A percentile compares a stretch with the other conserved stretches of the same genome.
These are phyloP conservation scores for Acanthis flammea DNA, from an alignment of 2,797 vertebrate genomes.

Conservation along the genomic window DNA sequence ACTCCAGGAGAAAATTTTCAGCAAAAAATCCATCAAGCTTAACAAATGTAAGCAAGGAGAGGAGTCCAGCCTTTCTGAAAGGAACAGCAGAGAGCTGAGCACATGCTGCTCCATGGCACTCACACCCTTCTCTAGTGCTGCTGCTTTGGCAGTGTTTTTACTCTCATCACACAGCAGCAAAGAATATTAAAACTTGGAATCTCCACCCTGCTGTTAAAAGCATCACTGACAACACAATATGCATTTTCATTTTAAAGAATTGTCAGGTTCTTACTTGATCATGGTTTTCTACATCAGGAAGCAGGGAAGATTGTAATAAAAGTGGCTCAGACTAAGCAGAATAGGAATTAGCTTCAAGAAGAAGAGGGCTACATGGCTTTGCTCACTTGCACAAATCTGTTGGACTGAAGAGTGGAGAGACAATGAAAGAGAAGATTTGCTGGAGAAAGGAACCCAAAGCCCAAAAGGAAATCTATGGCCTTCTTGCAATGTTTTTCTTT, in stretches of 20 bases:
- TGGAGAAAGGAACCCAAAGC: background rate
- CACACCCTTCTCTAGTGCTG: background rate
- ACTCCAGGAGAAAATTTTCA: background rate
- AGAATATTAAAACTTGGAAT: background rate
- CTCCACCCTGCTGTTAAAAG: background rate
- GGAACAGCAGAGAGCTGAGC: background rate
- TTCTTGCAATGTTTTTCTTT: background rate
- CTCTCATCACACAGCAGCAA: background rate
- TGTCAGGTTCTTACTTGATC: background rate
- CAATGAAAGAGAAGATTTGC: background rate
- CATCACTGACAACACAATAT: background rate
- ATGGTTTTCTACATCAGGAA: background rate
- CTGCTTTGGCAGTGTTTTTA: background rate
- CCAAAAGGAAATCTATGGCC: background rate
- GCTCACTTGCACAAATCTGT: background rate
- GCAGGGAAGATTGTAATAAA: background rate
- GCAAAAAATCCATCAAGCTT: background rate
- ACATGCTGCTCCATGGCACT: rapidly evolving
- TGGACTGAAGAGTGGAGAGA: background rate
- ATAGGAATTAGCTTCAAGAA: background rate
- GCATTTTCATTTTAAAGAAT: background rate
- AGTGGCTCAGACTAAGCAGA: background rate
- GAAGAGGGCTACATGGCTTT: background rate
- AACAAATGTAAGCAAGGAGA: background rate
- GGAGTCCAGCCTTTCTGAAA: background rate